Evolutionary conservation across 2,113 vertebrate genomes (phyloP), one percentile per base, ranked within the genome.

Genomic region (Sturnira hondurensis): DNA sequence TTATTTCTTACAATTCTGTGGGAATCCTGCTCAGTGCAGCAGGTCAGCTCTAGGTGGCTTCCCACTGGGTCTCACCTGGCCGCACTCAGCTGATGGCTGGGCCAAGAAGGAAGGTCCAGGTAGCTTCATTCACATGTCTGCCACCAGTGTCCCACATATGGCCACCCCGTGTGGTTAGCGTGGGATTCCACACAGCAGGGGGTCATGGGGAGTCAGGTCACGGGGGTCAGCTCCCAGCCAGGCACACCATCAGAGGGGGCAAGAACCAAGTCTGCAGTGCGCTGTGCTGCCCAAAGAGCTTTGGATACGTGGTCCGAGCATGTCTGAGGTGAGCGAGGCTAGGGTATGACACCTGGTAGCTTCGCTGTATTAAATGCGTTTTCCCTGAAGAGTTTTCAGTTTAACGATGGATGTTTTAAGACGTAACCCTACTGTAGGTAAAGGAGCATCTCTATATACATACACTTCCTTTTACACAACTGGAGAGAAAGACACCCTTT

Each of bases 401-500:
- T 43, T 61, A 63, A 63, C 17, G 3, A 33, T 45, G 38, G 41
- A 17, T 63, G 63, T 43, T 31, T 33, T 82, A 54, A 54, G 26
- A 31, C 0, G 1, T 61, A 82, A 61, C 26, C 54, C 26, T 54
- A 45, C 56, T 16, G 7, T 28, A 41, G 38, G 24, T 16, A 7
- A 36, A 43, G 28, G 38, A 63, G 41, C 56, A 33, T 33, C 58
- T 33, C 28, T 63, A 31, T 50, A 47, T n/a, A 63, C 9, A 67
- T 24, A 43, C 50, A 82, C 36, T 82, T 89, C 36, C 47, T 50
- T 74, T 63, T 76, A 89, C 15, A 63, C 13, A 87, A 52, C 22
- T 36, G 68, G 36, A 85, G 76, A 85, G 81, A 88, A 33, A 33
- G 81, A 89, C 36, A 20, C 26, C 31, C 17, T 63, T 68, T 85